These are phyloP conservation scores for Autographa gamma DNA, from an alignment of 2,888 invertebrate genomes.

Conservation along the genomic window DNA sequence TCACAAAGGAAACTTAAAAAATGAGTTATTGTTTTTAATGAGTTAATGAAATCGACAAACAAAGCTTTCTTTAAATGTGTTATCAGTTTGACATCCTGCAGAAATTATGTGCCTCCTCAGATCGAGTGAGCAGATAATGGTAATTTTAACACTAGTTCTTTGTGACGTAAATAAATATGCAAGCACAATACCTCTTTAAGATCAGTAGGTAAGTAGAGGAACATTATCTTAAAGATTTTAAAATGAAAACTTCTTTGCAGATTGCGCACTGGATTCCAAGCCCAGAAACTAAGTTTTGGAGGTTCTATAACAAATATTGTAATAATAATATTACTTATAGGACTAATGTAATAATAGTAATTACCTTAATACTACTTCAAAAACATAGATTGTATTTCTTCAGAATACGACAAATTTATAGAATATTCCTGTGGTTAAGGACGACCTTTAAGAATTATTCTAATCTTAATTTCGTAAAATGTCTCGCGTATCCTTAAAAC, in stretches of 20 bases:
- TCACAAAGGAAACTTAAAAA: constrained; percentile 4
- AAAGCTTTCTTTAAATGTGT: constrained; percentile 9
- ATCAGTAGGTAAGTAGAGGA: background rate
- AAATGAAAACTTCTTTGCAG: background rate
- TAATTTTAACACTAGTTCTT: background rate
- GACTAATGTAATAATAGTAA: too few species aligned
- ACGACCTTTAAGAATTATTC: too few species aligned
- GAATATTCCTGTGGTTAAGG: too few species aligned
- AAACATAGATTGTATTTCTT: too few species aligned
- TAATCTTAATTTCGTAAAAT: background rate
- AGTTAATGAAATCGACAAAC: constrained; percentile 33
- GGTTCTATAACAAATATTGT: too few species aligned
- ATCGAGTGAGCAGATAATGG: background rate
- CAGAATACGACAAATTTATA: too few species aligned
- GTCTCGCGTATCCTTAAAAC: background rate
- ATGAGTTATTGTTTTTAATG: background rate
- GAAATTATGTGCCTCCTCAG: constrained; percentile 20
- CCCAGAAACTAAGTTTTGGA: too few species aligned
- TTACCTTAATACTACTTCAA: too few species aligned
- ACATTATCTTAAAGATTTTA: too few species aligned
- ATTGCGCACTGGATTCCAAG: too few species aligned
- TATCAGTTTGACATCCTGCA: constrained; percentile 24
- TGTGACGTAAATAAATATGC: background rate
- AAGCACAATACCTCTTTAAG: background rate
- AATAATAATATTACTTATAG: too few species aligned